Evolutionary conservation across 2,888 invertebrate genomes (phyloP), one percentile per base, ranked within the genome.

Genomic region (Dorcus hopei): DNA sequence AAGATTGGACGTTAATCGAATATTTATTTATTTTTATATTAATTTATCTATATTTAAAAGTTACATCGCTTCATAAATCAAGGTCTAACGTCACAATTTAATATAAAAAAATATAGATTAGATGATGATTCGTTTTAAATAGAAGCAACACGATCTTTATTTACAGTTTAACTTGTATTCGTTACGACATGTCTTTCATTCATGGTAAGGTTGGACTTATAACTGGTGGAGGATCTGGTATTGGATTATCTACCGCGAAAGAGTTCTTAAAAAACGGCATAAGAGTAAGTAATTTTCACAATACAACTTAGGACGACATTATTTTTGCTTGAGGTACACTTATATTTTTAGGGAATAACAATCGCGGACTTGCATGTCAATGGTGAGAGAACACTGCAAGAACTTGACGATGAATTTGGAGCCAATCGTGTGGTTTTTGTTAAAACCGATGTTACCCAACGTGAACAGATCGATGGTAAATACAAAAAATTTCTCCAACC

Each of bases 171-270:
- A 26, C 5, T 26, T 26, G 26, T 2, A 2, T 5, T 26, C 1
- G 1, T 4, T 5, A 26, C 26, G 26, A 26, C 26, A 26, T 26
- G 50, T 53, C 47, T 19, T 45, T 19, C 7, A 47, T 53, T 8
- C 38, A 56, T 19, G 43, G 42, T 14, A 71, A 71, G 63, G 67
- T 70, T 8, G 72, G 68, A 40, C 51, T 71, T 49, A 66, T 72
- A 33, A 70, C 69, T 8, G 72, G 72, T 9, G 70, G 66, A 45
- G 64, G 68, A n/a, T 63, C 65, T 9, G 69, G 70, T 9, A 67
- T 71, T 41, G 72, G 72, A 1, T 52, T 70, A 6, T 53, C 43
- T 40, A 64, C 57, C 33, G 67, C 63, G 1, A 64, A 66, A 49
- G 68, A 66, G 52, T 52, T 69, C 26, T 51, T 70, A 49, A 50